Percentiles rank a stretch among this genome's conserved stretches.
Evolutionary conservation across 2,888 invertebrate genomes (phyloP).

Genomic region (Xanthostigma xanthostigma): DNA sequence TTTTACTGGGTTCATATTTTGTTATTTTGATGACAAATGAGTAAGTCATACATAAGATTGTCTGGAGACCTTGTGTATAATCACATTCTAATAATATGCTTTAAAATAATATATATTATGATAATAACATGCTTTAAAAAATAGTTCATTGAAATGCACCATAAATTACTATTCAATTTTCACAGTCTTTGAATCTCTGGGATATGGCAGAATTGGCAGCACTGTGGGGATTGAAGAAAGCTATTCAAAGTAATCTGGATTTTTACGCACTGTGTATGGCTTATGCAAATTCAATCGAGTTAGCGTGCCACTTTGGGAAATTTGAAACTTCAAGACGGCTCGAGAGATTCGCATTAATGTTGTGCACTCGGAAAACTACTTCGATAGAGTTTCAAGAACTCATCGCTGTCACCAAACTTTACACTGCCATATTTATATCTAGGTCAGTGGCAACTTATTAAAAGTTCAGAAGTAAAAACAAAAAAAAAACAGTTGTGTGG

Average conservation of each 20-base stretch:
- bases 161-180: no score
- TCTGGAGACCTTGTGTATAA: no score
- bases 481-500: no score
- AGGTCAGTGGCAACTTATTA: no score
- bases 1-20: no score
- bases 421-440: slow-evolving; percentile 25
- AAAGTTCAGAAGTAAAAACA: no score
- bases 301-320: slow-evolving; percentile 23
- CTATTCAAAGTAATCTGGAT: slow-evolving; percentile 33
- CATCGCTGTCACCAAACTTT: slow-evolving; percentile 28
- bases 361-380: slow-evolving; percentile 25
- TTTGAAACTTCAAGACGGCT: slow-evolving; percentile 19
- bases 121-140: no score
- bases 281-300: slow-evolving; percentile 35
- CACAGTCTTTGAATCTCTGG: slow-evolving; percentile 10
- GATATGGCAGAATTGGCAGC: slow-evolving; percentile 38
- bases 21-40: no score
- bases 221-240: slow-evolving; percentile 37
- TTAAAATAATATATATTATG: no score
- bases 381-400: slow-evolving; percentile 29
- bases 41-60: no score
- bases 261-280: slow-evolving; percentile 36
- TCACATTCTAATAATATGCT: no score
- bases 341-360: slow-evolving; percentile 27
- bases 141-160: no score